Evolutionary conservation across 2,797 vertebrate genomes (phyloP).

Genomic region (Argentina silus): DNA sequence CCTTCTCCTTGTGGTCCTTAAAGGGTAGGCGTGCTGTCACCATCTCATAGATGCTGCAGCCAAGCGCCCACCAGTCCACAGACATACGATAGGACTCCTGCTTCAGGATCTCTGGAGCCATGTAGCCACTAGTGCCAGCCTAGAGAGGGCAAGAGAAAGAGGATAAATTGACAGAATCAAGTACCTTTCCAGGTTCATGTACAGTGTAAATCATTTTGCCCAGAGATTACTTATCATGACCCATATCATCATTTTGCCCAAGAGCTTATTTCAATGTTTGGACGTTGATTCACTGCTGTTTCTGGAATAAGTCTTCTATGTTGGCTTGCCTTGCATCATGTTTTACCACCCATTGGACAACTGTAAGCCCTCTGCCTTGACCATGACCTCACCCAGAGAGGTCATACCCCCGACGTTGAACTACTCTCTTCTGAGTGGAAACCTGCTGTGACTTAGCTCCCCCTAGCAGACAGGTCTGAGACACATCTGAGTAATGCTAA

Average conservation of each 20-base stretch:
- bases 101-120: slow-evolving; percentile 76
- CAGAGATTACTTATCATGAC: no score
- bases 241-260: no score
- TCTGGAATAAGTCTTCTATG: no score
- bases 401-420: neutral
- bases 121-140: slow-evolving; percentile 77
- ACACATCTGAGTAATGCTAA: neutral
- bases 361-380: neutral
- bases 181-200: no score
- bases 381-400: neutral
- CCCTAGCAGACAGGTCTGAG: neutral
- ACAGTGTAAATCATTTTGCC: no score
- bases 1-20: slow-evolving; percentile 87
- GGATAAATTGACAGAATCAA: neutral
- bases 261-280: no score
- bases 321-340: no score
- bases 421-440: neutral
- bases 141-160: slow-evolving; percentile 45
- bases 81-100: slow-evolving; percentile 84
- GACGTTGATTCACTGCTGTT: no score
- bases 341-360: neutral
- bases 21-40: slow-evolving; percentile 88
- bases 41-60: slow-evolving; percentile 93
- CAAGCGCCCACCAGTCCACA: slow-evolving; percentile 94
- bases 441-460: slow-evolving; percentile 2